phyloP scores from a whole-genome alignment of 2,888 invertebrate species.

The Sisyra nigra region DNA sequence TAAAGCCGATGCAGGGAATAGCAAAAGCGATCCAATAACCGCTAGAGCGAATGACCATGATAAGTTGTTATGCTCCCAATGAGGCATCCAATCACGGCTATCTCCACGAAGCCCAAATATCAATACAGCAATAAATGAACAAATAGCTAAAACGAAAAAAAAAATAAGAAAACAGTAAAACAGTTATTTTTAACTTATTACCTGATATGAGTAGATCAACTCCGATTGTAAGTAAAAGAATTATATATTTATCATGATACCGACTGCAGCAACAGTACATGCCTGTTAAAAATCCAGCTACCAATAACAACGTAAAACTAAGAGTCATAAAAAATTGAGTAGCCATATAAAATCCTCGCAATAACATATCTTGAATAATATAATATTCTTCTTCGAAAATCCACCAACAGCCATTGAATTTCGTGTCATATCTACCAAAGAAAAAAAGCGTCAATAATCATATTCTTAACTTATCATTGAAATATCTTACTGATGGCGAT shows the following conservation, averaged over 20 bases:
- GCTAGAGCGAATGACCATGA: constrained; percentile 89
- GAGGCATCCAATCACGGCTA: constrained; percentile 88
- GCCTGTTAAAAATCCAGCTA: constrained; percentile 57
- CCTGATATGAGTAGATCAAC: constrained; percentile 54
- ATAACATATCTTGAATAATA: constrained; percentile 76
- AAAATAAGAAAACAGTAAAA: neutral
- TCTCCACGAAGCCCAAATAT: constrained; percentile 85
- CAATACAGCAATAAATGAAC: constrained; percentile 68
- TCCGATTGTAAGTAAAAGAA: constrained; percentile 58
- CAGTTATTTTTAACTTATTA: constrained; percentile 15
- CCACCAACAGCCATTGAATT: constrained; percentile 87
- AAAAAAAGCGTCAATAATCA: constrained; percentile 4
- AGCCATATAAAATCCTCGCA: constrained; percentile 83
- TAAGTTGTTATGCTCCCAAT: constrained; percentile 89
- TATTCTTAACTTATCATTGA: neutral
- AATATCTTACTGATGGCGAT: constrained; percentile 41
- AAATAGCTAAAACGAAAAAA: constrained; percentile 38
- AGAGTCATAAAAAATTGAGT: constrained; percentile 90
- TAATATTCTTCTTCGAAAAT: constrained; percentile 94
- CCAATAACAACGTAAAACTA: constrained; percentile 63
- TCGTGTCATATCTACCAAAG: constrained; percentile 49
- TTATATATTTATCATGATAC: constrained; percentile 59
- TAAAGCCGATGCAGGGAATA: constrained; percentile 61
- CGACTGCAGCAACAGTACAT: constrained; percentile 58
- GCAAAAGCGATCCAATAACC: constrained; percentile 57